Evolutionary conservation across 2,113 vertebrate species (phyloP).

Genomic region (Probosciger aterrimus): DNA sequence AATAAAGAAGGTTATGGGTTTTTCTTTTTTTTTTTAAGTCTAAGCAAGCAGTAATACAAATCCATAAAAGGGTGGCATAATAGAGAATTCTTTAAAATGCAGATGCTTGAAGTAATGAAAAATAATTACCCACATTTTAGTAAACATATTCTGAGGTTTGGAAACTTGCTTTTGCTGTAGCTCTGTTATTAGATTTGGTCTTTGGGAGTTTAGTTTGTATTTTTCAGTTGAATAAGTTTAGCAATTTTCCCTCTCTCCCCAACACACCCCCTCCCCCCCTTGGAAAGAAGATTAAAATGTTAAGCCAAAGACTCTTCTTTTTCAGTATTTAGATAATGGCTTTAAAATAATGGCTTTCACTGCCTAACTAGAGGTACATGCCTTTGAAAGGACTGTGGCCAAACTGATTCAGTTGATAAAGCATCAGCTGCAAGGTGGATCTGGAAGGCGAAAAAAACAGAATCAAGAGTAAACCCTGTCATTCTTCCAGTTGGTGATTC

Average conservation of each 20-base stretch:
- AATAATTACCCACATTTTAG: neutral
- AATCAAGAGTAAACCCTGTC: neutral
- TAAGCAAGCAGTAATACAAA: neutral
- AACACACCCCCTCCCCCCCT: too few species aligned
- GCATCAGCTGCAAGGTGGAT: neutral
- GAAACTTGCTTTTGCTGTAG: neutral
- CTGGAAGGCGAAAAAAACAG: neutral
- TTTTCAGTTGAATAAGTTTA: neutral
- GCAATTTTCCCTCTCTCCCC: neutral
- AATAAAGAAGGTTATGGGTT: neutral
- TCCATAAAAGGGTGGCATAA: neutral
- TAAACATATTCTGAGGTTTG: neutral
- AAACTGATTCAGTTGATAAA: neutral
- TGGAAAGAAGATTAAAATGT: neutral
- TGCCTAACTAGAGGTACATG: neutral
- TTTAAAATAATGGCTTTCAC: neutral
- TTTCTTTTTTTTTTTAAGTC: neutral
- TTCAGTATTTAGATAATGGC: neutral
- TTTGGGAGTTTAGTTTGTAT: neutral
- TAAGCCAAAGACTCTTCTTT: neutral
- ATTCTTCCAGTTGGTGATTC: neutral
- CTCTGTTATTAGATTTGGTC: neutral
- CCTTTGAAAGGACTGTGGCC: neutral
- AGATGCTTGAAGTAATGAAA: neutral
- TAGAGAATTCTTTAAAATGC: neutral